Conservation (phyloP, 2,113 vertebrate genomes). For the Empidonax traillii region DNA sequence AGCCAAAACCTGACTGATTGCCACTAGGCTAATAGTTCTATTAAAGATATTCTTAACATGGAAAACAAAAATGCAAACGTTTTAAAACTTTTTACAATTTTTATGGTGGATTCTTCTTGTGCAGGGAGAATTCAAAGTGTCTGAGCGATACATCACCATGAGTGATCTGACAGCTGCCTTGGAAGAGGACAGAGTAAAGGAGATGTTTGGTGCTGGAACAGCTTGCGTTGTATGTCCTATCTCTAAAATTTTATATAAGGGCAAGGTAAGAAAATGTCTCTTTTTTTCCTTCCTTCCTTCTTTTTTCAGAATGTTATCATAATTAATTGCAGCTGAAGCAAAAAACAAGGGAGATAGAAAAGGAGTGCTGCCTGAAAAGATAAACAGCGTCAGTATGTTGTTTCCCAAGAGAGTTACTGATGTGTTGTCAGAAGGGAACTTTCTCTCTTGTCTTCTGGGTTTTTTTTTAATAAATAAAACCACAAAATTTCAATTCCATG, state of each 20-base stretch:
- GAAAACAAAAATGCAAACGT: neutral
- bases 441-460: neutral
- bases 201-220: slow-evolving; percentile 92
- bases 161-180: slow-evolving; percentile 76
- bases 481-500: neutral
- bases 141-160: slow-evolving; percentile 88
- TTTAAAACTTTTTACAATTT: neutral
- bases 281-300: neutral
- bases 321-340: neutral
- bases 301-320: neutral
- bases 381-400: neutral
- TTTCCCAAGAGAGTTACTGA: neutral
- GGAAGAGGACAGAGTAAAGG: slow-evolving; percentile 81
- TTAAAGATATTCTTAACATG: neutral
- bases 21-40: neutral
- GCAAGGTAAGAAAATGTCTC: slow-evolving; percentile 73
- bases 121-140: slow-evolving; percentile 87
- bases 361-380: neutral
- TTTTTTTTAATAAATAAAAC: neutral
- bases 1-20: neutral
- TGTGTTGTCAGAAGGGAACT: neutral
- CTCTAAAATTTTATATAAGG: slow-evolving; percentile 81
- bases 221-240: slow-evolving; percentile 88
- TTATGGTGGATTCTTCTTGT: neutral
- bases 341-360: neutral